Conservation (phyloP, 2,113 vertebrate genomes). For the Rattus norvegicus region GRCr8 NC_086022.1:113352001-113352500, state of each 20-base stretch:
- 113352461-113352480: neutral
- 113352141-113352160: accelerated
- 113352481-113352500: neutral
- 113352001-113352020: neutral
- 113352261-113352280: neutral
- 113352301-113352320: neutral
- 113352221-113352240: neutral
- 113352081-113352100: neutral
- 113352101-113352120: too few relatives aligned
- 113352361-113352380: neutral
- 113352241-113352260: neutral
- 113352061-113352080: too few relatives aligned
- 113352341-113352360: neutral
- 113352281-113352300: neutral
- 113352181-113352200: neutral
- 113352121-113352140: neutral
- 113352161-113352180: neutral
- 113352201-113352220: neutral
- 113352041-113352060: neutral
- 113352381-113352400: neutral
- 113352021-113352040: neutral
- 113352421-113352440: neutral
- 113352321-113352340: neutral
- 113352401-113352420: neutral
- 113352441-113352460: neutral